phyloP scores from a whole-genome alignment of 2,113 vertebrate genomes.

The Burhinus bistriatus region DNA sequence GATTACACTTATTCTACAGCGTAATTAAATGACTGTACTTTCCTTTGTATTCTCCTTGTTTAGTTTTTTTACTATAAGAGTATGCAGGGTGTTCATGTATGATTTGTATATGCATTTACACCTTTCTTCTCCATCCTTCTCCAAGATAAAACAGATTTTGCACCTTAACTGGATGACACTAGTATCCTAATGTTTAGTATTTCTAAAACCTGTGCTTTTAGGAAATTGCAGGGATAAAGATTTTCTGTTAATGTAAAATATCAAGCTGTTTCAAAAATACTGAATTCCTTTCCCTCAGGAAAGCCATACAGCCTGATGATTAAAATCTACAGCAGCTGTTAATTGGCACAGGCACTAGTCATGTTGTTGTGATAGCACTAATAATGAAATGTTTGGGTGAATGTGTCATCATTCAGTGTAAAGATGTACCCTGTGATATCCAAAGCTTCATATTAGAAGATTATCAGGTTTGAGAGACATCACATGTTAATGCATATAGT shows the following conservation, averaged over 20 bases:
- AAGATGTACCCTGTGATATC: not conserved
- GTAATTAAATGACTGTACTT: accelerated
- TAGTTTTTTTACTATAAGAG: not conserved
- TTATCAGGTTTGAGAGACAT: not conserved
- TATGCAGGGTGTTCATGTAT: not conserved
- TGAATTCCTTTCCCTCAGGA: not conserved
- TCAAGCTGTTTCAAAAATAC: not conserved
- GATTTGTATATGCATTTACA: not conserved
- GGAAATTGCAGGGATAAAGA: not conserved
- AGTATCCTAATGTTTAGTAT: not conserved
- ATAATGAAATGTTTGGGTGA: not conserved
- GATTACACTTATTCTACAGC: not conserved
- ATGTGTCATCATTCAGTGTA: not conserved
- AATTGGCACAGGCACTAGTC: not conserved
- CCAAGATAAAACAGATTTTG: not conserved
- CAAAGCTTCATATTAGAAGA: accelerated
- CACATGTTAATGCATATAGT: not conserved
- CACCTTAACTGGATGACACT: not conserved
- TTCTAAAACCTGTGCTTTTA: not conserved
- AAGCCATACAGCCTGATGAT: not conserved
- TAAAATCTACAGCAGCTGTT: not conserved
- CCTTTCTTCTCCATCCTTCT: not conserved
- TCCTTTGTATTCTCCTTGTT: not conserved
- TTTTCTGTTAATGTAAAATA: not conserved
- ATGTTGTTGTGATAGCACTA: not conserved